phyloP scores from a whole-genome alignment of 92 coral and sea anemone genomes.

The Virgularia gustaviana region DNA sequence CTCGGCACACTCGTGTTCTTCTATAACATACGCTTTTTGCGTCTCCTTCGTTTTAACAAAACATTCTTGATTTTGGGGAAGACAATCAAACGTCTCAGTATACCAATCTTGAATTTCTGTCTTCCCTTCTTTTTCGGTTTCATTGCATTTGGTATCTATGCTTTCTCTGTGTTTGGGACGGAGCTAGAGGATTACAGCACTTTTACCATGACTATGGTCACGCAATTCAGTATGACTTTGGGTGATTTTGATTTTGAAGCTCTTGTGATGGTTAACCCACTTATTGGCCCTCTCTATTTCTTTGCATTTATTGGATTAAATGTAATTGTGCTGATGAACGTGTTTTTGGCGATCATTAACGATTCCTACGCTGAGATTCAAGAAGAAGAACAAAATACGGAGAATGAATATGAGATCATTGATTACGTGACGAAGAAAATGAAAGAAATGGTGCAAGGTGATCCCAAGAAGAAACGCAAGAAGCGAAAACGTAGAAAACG shows the following conservation, averaged over 20 bases:
- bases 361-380: constrained; percentile 43
- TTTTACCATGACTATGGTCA: constrained; percentile 65
- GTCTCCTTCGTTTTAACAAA: constrained; percentile 76
- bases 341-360: constrained; percentile 84
- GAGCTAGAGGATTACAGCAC: constrained; percentile 67
- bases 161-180: constrained; percentile 57
- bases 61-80: constrained; percentile 75
- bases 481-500: neutral
- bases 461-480: neutral
- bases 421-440: constrained; percentile 5
- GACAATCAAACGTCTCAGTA: constrained; percentile 66
- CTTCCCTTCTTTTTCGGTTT: constrained; percentile 64
- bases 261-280: constrained; percentile 54
- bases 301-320: constrained; percentile 68
- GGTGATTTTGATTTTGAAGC: constrained; percentile 69
- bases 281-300: constrained; percentile 70
- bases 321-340: constrained; percentile 74
- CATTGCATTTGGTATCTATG: constrained; percentile 61
- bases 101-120: constrained; percentile 62
- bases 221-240: constrained; percentile 75
- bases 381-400: neutral
- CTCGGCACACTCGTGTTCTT: constrained; percentile 71
- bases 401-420: constrained; percentile 8
- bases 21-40: constrained; percentile 70
- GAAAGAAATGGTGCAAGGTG: neutral